Base-by-base conservation (phyloP, 2,888 invertebrate species). In the Teinopalpus imperialis region DNA sequence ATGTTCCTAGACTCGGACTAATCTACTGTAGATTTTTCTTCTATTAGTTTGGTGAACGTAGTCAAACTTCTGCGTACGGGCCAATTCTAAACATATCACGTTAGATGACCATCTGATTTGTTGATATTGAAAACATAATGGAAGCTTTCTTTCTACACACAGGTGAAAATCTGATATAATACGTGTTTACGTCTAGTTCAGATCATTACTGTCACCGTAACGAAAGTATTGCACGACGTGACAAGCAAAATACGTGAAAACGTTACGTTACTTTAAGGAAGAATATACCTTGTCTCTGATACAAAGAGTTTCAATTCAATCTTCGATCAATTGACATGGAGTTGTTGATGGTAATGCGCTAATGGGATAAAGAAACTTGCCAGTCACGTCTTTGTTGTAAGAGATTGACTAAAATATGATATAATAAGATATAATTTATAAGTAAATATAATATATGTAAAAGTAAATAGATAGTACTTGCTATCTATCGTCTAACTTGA, bases 201-300 rank as follows among this genome's bases (percentile, higher is more conserved):
- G 14, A 31, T 24, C 18, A 31, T 31, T 14, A 31, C 42, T 52
- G 53, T 53, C 52, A 44, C 45, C 43, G 26, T 49, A 51, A 53
- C 36, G 49, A 40, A 48, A 42, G 43, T 37, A 54, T 49, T 51
- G 46, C 39, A 49, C 18, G 39, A 48, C 45, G 27, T 45, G 47
- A 49, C 51, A 44, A 53, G 49, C 54, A 48, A 43, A 50, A 42
- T 34, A 49, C 56, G 57, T 58, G 58, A 57, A 56, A 57, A 16
- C 49, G 48, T 39, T 12, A 23, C 26, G 26, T 39, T 43, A 20
- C 21, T 48, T 39, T 18, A 20, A 37, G 16, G 47, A 32, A 34
- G 12, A 27, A 16, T 23, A 30, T 30, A 23, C 30, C 30, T 30
- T 30, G 14, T 23, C 1, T 7, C 9, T 14, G 8, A 9, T 21